Conservation (phyloP, 2,113 vertebrate species). For the Meleagris gallopavo region DNA sequence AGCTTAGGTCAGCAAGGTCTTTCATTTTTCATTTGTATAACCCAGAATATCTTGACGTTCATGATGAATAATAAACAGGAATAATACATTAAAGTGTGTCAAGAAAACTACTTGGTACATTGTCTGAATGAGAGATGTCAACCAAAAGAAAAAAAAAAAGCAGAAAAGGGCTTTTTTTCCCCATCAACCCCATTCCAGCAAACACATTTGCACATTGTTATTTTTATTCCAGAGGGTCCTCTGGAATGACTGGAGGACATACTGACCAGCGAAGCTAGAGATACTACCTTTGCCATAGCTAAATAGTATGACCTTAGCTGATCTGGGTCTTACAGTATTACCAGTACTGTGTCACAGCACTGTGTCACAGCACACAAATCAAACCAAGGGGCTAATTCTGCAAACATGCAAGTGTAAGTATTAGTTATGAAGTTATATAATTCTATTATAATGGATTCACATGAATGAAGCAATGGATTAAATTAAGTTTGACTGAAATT, state of each 20-base stretch:
- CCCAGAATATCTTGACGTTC: not conserved
- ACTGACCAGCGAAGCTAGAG: not conserved
- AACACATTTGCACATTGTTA: not conserved
- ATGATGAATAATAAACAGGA: not conserved
- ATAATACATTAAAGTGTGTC: not conserved
- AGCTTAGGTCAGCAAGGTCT: not conserved
- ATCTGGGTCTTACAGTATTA: not conserved
- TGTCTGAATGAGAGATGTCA: not conserved
- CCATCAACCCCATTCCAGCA: not conserved
- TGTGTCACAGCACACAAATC: not conserved
- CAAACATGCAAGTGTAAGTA: not conserved
- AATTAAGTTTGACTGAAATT: not conserved
- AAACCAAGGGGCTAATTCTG: not conserved
- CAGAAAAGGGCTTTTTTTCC: not conserved
- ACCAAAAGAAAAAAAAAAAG: not conserved
- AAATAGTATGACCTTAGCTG: not conserved
- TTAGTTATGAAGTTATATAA: not conserved
- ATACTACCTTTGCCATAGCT: not conserved
- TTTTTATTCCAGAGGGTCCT: not conserved
- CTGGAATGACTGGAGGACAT: not conserved
- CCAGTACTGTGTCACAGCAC: not conserved
- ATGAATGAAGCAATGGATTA: not conserved
- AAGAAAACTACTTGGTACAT: not conserved
- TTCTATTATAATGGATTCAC: not conserved
- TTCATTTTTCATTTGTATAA: not conserved